Conservation (phyloP, 2,888 invertebrate species). For the Drosophila ustulata region DNA sequence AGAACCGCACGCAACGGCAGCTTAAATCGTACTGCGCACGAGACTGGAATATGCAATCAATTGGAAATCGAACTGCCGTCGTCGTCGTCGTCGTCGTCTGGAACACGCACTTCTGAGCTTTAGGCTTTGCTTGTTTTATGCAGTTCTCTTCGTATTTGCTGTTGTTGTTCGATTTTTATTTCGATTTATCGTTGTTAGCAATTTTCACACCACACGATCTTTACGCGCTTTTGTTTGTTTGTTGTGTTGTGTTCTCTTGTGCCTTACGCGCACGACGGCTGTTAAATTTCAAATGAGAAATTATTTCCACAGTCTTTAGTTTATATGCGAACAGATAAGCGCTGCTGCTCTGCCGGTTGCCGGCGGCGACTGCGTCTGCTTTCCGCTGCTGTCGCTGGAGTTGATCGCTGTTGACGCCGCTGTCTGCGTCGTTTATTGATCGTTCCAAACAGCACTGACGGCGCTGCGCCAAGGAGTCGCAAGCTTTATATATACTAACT, state of each 20-base stretch:
- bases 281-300: constrained; percentile 83
- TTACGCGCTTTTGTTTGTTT: constrained; percentile 29
- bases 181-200: constrained; percentile 36
- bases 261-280: constrained; percentile 72
- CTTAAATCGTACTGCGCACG: constrained; percentile 47
- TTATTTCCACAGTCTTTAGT: constrained; percentile 77
- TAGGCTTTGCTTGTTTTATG: constrained; percentile 12
- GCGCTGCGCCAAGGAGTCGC: constrained; percentile 41
- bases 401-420: constrained; percentile 34
- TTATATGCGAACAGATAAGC: constrained; percentile 82
- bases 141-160: constrained; percentile 13
- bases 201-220: constrained; percentile 61
- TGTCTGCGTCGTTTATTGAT: constrained; percentile 28
- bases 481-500: constrained; percentile 24
- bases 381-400: constrained; percentile 35
- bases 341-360: constrained; percentile 48
- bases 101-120: constrained; percentile 51
- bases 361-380: constrained; percentile 23
- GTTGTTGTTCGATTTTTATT: background rate
- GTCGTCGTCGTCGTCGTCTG: constrained; percentile 19
- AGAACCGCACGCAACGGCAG: constrained; percentile 53
- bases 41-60: constrained; percentile 45
- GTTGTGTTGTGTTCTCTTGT: constrained; percentile 39
- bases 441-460: constrained; percentile 13
- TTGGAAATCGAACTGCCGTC: constrained; percentile 7